Evolutionary conservation across 1,140 invertebrate genomes (phyloP), one percentile per base, ranked within the genome.

Genomic region (Drosophila albomicans): DNA sequence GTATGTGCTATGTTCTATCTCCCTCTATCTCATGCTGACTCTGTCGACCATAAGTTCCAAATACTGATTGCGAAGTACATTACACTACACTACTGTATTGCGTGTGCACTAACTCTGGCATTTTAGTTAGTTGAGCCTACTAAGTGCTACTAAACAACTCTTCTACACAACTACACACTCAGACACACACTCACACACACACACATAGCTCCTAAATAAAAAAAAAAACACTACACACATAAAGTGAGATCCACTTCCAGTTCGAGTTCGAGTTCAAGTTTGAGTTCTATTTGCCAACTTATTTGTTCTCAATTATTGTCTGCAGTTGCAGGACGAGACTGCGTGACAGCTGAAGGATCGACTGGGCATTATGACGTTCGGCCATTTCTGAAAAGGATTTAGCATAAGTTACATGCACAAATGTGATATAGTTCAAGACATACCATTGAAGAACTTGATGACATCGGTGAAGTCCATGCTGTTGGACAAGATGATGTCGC

Each of bases 391-490:
- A 1, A 79, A 79, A 95, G 92, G 72, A 87, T 93, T 41, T n/a
- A 25, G 99, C 98, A 93, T 99, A 99, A 98, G 20, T 20, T 98
- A 99, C 99, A 78, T 96, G 56, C 98, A 99, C 99, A 78, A 96
- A 58, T 97, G 16, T 93, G 59, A 99, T 97, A 70, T n/a, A n/a
- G 20, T 3, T 20, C 7, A 0, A n/a, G 43, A 32, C 43, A 93
- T 93, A 98, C 97, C 98, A 94, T 99, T 99, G 91, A 99, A 99
- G 93, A 99, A 99, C 92, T 98, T 99, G 89, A 99, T 99, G 78
- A 99, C 98, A 93, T 99, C 98, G 1, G 98, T 99, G 92, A 99
- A 99, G 92, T 99, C 98, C 98, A 99, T 99, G 78, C 96, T 95
- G 93, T 99, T 99, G 67, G 97, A 96, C 16, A 99, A 93, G 43